Conservation (phyloP, 92 coral and sea anemone genomes). For the Pocillopora grandis region DNA sequence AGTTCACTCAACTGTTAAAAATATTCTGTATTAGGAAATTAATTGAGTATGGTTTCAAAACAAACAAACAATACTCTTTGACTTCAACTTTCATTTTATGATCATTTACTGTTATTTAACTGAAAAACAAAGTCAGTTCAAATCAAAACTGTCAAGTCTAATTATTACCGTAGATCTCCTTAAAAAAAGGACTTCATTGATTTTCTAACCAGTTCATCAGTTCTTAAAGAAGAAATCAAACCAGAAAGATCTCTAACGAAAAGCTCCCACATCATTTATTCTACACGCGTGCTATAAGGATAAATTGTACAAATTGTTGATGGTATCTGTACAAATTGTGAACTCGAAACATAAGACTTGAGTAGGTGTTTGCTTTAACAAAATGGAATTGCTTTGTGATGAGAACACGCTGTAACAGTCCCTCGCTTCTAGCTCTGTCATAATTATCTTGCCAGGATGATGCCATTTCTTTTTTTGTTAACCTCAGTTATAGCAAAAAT, state of each 20-base stretch:
- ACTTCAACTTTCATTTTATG: not conserved
- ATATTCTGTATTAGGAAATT: not conserved
- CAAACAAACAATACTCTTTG: not conserved
- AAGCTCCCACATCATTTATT: not conserved
- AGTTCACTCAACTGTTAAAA: not conserved
- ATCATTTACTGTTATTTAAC: not conserved
- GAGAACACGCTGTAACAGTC: not conserved
- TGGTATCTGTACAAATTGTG: slow-evolving; percentile 22
- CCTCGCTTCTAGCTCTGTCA: not conserved
- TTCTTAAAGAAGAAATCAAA: slow-evolving; percentile 1
- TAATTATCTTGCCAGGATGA: not conserved
- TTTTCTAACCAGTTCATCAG: not conserved
- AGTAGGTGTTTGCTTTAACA: not conserved
- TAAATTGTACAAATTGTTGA: slow-evolving; percentile 1
- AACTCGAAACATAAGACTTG: not conserved
- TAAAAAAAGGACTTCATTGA: not conserved
- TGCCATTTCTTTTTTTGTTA: not conserved
- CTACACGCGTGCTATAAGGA: slow-evolving; percentile 6
- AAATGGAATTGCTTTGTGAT: not conserved
- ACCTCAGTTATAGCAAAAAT: not conserved
- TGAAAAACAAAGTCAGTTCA: too few relatives aligned
- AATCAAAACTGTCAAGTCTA: too few relatives aligned
- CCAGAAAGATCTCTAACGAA: not conserved
- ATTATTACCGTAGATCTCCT: not conserved
- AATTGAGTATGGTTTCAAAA: not conserved